Conservation (phyloP, 2,797 vertebrate genomes). For the Melanotaenia pygmaea region DNA sequence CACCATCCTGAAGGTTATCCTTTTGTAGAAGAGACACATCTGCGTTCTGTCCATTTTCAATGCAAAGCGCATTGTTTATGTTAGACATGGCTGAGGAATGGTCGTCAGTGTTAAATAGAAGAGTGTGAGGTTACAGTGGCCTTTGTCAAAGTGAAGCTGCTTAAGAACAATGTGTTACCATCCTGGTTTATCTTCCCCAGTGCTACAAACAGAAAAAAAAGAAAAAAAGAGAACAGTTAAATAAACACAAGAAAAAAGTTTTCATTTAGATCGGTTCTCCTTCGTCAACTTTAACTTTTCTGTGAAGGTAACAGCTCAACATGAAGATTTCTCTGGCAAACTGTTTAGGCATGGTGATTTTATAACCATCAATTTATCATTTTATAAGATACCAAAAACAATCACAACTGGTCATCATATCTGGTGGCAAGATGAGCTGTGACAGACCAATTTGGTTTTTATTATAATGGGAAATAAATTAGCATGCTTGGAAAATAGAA, state of each 20-base stretch:
- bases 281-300: slow-evolving; percentile 50
- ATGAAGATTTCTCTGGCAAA: slow-evolving; percentile 54
- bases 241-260: slow-evolving; percentile 67
- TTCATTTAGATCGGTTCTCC: slow-evolving; percentile 59
- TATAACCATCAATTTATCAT: slow-evolving; percentile 18
- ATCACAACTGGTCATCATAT: slow-evolving; percentile 50
- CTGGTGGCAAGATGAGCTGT: slow-evolving; percentile 61
- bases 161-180: slow-evolving; percentile 81
- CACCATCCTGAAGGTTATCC: slow-evolving; percentile 94
- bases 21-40: slow-evolving; percentile 93
- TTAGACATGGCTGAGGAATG: slow-evolving; percentile 83
- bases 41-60: slow-evolving; percentile 90
- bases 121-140: slow-evolving; percentile 64
- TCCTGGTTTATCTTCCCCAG: slow-evolving; percentile 80
- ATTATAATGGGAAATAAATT: slow-evolving; percentile 57
- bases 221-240: slow-evolving; percentile 76
- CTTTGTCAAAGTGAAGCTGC: slow-evolving; percentile 75
- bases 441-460: slow-evolving; percentile 64
- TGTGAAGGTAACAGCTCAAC: slow-evolving; percentile 43
- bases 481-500: slow-evolving; percentile 39
- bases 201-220: slow-evolving; percentile 73
- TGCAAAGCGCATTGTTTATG: slow-evolving; percentile 95
- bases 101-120: slow-evolving; percentile 67
- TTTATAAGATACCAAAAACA: slow-evolving; percentile 52
- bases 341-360: slow-evolving; percentile 54